Evolutionary conservation across 53 echinoderm and acorn worm species (phyloP), one percentile per base, ranked within the genome.

Genomic region (Mesocentrotus franciscanus): DNA sequence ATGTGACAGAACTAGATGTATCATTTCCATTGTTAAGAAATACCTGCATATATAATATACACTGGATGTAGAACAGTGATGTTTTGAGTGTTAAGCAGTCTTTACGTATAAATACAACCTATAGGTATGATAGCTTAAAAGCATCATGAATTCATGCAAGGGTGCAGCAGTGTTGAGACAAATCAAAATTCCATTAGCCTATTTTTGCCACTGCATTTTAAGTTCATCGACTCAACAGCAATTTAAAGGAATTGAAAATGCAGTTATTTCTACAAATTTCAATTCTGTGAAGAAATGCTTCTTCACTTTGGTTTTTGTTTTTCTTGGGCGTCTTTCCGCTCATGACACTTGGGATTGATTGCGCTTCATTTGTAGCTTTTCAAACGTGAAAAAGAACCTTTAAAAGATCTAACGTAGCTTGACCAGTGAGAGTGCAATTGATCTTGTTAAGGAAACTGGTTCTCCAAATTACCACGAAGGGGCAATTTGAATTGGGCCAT

Each of bases 381-480:
- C 87, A 24, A 87, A 58, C 17, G 87, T 57, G 87, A 58, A n/a
- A 26, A 26, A 29, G 57, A 87, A 87, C 87, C 27, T 87, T 49
- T 57, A 87, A 87, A 14, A 57, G 87, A 87, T 87, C 87, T 57
- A 11, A 58, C 27, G 81, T 81, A 58, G 87, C 18, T 84, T 84
- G 84, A 84, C 84, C 84, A 84, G 84, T 49, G 84, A 58, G 87
- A 58, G 59, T 10, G 29, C 20, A 27, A 29, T n/a, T 87, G 87
- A 87, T 87, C 87, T 87, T 87, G 87, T 87, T 87, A 87, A 27
- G 87, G 57, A 59, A 87, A 87, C 87, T 87, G 87, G 87, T 87
- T 87, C 87, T 87, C 87, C 14, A 87, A 87, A 87, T 87, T 87
- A 58, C 87, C 87, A 87, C 29, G 56, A 20, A 87, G 29, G 58